A percentile compares a stretch with the other conserved stretches of the same genome.
Evolutionary conservation across 1,140 invertebrate genomes (phyloP).

Genomic region (Fopius arisanus): DNA sequence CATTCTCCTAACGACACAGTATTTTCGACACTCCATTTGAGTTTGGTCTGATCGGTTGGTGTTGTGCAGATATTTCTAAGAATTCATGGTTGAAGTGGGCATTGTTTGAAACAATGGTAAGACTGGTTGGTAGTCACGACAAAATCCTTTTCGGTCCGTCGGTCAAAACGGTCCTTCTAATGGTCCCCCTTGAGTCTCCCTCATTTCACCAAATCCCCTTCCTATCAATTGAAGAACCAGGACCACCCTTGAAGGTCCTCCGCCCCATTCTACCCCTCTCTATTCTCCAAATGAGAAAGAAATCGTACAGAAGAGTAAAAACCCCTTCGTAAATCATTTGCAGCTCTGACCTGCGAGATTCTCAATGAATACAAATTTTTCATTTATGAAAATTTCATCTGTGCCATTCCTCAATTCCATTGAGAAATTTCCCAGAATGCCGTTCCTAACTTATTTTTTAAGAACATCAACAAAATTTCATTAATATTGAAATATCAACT

Average conservation of each 20-base stretch:
- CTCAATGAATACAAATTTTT: no score
- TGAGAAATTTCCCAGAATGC: no score
- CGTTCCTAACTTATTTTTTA: no score
- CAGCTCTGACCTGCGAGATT: no score
- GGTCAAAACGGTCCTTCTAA: slow-evolving; percentile 24
- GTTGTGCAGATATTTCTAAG: not conserved
- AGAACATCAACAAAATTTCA: no score
- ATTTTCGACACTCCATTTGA: not conserved
- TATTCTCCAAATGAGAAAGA: not conserved
- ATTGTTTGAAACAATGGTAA: slow-evolving; percentile 1
- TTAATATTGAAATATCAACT: no score
- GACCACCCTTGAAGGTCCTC: not conserved
- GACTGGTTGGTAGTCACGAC: not conserved
- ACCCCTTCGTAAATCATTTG: no score
- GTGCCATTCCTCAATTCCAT: no score
- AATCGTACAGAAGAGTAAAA: not conserved
- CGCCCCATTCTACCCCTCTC: not conserved
- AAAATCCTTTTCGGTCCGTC: slow-evolving; percentile 10
- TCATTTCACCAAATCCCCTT: not conserved
- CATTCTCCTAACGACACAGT: no score
- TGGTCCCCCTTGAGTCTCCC: slow-evolving; percentile 4
- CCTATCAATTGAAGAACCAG: not conserved
- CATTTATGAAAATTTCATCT: no score
- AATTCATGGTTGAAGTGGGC: no score
- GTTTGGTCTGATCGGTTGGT: not conserved